Conservation (phyloP, 2,113 vertebrate species). For the Daphoenositta chrysoptera region DNA sequence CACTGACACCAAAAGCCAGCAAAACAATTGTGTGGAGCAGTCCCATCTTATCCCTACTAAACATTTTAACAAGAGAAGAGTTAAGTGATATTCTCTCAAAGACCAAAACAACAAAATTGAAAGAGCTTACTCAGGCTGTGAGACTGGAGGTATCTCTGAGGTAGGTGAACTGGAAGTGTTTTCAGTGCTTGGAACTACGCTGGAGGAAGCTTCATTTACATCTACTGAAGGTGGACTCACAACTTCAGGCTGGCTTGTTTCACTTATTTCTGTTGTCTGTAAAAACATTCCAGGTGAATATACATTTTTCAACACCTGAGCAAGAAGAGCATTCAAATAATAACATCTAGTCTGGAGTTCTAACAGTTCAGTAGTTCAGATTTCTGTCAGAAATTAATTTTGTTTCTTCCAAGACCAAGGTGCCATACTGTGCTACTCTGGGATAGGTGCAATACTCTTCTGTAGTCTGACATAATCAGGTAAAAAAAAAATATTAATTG, state of each 20-base stretch:
- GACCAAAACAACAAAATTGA: background rate
- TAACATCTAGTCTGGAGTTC: background rate
- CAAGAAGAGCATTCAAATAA: background rate
- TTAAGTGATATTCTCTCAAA: background rate
- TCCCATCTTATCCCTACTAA: background rate
- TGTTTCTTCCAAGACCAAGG: background rate
- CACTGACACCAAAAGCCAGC: background rate
- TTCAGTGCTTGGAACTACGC: conserved; percentile 67
- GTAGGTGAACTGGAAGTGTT: conserved; percentile 84
- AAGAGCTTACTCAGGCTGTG: conserved; percentile 79
- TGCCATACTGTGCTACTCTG: background rate
- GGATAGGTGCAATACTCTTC: background rate
- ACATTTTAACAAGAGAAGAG: background rate
- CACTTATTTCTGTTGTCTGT: conserved; percentile 60
- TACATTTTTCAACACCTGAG: background rate
- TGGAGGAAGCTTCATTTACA: conserved; percentile 65
- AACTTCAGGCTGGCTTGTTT: conserved; percentile 47
- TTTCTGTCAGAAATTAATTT: background rate
- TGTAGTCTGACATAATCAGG: background rate
- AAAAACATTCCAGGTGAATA: background rate
- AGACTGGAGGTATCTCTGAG: conserved; percentile 80
- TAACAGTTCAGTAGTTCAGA: background rate
- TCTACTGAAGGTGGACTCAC: conserved; percentile 53
- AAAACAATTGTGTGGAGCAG: background rate
- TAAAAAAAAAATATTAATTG: background rate